These are phyloP conservation scores for Pseudococcus viburni DNA, from an alignment of 2,888 invertebrate species.

Conservation along the genomic window DNA sequence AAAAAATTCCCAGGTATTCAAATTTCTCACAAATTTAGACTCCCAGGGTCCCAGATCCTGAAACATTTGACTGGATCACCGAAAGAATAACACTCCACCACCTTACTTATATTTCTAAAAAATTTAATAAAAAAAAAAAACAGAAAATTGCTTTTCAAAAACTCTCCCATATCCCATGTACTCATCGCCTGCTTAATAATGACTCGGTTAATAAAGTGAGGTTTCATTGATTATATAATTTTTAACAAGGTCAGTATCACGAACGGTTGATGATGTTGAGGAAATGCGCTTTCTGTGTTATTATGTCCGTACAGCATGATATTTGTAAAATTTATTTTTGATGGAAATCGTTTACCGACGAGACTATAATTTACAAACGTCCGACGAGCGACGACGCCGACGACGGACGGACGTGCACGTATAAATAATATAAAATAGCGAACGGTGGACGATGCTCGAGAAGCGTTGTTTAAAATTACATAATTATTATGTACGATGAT, in stretches of 20 bases:
- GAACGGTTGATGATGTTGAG: slow-evolving; percentile 56
- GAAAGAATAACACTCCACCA: no score
- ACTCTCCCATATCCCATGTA: background rate
- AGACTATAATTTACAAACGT: slow-evolving; percentile 14
- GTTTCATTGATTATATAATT: slow-evolving; percentile 62
- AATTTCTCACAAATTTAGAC: no score
- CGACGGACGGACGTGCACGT: background rate
- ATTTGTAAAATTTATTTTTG: slow-evolving; percentile 32
- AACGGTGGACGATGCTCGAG: background rate
- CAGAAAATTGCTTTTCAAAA: background rate
- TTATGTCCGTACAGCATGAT: slow-evolving; percentile 5
- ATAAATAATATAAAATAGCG: slow-evolving; percentile 29
- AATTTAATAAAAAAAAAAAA: no score
- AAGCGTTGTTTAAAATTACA: slow-evolving; percentile 29
- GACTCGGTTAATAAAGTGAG: slow-evolving; percentile 36
- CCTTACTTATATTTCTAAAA: no score
- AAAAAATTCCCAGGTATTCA: no score
- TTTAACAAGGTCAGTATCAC: slow-evolving; percentile 62
- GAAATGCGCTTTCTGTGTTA: slow-evolving; percentile 46
- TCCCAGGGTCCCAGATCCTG: no score
- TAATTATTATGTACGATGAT: slow-evolving; percentile 9
- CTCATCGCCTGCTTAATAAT: background rate
- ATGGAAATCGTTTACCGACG: slow-evolving; percentile 12
- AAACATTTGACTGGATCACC: no score
- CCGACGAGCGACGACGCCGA: background rate